A percentile compares a stretch with the other conserved stretches of the same genome.
Evolutionary conservation across 2,113 vertebrate genomes (phyloP).

Genomic region (Trachemys scripta): DNA sequence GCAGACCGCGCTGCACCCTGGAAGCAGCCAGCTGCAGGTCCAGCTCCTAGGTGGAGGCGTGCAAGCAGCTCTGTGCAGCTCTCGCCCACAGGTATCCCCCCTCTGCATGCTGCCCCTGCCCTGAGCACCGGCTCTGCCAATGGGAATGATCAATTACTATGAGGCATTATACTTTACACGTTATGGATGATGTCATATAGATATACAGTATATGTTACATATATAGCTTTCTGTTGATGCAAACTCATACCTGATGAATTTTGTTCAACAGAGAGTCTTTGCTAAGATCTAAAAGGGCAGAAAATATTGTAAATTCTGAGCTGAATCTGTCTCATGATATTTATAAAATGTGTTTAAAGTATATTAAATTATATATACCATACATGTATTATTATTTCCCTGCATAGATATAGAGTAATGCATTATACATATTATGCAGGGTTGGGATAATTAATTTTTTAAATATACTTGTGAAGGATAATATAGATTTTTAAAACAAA

Average conservation of each 20-base stretch:
- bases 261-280: neutral
- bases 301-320: neutral
- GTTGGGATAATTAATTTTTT: neutral
- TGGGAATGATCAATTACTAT: conserved; percentile 3
- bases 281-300: neutral
- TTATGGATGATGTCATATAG: neutral
- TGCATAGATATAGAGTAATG: neutral
- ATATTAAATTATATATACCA: no score
- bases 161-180: neutral
- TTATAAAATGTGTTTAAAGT: neutral
- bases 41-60: no score
- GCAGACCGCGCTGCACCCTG: no score
- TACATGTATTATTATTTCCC: neutral
- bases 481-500: neutral
- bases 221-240: conserved; percentile 1
- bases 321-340: neutral
- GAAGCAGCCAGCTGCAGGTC: no score
- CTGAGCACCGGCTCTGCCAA: no score
- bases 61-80: no score
- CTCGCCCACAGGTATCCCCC: no score
- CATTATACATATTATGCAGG: neutral
- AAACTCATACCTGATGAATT: neutral
- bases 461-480: neutral
- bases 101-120: no score
- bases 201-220: conserved; percentile 3